phyloP scores from a whole-genome alignment of 1,140 invertebrate genomes.

The Aphelenchoides fujianensis region DNA sequence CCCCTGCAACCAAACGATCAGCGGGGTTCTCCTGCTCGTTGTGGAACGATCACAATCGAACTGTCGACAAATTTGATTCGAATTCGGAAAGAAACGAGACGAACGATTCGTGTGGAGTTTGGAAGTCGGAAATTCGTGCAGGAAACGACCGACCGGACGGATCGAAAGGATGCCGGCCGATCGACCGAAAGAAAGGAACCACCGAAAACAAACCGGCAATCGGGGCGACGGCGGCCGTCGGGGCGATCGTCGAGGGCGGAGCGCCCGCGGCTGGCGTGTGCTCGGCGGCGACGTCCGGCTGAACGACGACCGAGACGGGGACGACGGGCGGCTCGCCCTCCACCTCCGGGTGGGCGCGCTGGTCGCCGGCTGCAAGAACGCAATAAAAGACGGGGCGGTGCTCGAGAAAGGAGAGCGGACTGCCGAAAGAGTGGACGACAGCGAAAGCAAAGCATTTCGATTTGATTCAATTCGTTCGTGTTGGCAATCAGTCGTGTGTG shows the following conservation, averaged over 20 bases:
- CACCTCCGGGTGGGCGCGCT: conserved; percentile 58
- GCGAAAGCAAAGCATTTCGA: conserved; percentile 25
- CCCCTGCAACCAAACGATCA: conserved; percentile 5
- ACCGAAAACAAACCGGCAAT: conserved; percentile 13
- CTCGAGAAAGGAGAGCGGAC: neutral
- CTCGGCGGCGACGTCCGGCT: neutral
- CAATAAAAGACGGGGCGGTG: neutral
- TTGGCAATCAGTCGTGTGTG: no score
- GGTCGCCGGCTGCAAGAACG: conserved; percentile 51
- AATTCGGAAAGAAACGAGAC: neutral
- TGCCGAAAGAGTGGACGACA: neutral
- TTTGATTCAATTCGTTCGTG: no score
- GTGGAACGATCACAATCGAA: neutral
- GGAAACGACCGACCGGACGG: no score
- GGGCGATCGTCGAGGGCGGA: neutral
- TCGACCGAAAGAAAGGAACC: conserved; percentile 5
- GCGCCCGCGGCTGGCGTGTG: neutral
- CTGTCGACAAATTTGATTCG: neutral
- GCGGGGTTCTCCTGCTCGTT: neutral
- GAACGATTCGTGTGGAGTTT: neutral
- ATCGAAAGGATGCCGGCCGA: neutral
- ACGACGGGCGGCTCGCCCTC: conserved; percentile 22
- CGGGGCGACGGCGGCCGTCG: no score
- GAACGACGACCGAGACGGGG: neutral
- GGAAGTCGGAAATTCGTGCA: neutral